Evolutionary conservation across 2,113 vertebrate species (phyloP).

Genomic region (Aythya baeri): DNA sequence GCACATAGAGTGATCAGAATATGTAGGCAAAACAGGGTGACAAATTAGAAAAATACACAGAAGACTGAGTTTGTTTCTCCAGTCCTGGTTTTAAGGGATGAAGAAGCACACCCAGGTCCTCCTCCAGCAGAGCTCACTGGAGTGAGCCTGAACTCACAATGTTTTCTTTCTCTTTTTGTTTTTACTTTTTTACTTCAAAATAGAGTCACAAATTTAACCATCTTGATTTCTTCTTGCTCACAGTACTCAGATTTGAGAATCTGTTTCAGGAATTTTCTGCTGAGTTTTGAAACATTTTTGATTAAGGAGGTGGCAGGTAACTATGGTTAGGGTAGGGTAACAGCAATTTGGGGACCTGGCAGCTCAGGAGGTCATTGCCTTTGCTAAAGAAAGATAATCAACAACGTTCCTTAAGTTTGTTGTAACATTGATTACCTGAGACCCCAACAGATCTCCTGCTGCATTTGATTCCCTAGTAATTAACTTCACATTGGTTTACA

Average conservation of each 20-base stretch:
- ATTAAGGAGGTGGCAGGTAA: neutral
- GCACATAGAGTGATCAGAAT: neutral
- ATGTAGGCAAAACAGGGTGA: neutral
- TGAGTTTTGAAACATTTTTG: neutral
- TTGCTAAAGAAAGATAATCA: neutral
- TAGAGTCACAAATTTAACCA: neutral
- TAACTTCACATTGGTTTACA: neutral
- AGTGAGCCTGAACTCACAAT: accelerated
- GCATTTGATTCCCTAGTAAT: neutral
- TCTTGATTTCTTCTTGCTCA: neutral
- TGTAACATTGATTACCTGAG: neutral
- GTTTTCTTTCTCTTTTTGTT: neutral
- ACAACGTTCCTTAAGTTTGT: neutral
- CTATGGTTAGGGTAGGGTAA: neutral
- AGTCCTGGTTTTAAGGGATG: neutral
- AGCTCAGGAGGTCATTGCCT: neutral
- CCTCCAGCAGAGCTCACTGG: neutral
- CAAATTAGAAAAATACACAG: neutral
- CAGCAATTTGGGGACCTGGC: neutral
- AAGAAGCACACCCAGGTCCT: neutral
- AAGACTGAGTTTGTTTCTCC: neutral
- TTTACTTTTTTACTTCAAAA: neutral
- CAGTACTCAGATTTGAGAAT: neutral
- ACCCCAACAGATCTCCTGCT: neutral
- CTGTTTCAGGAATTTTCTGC: neutral